Evolutionary conservation across 2,113 vertebrate species (phyloP).

Genomic region (Etheostoma spectabile): DNA sequence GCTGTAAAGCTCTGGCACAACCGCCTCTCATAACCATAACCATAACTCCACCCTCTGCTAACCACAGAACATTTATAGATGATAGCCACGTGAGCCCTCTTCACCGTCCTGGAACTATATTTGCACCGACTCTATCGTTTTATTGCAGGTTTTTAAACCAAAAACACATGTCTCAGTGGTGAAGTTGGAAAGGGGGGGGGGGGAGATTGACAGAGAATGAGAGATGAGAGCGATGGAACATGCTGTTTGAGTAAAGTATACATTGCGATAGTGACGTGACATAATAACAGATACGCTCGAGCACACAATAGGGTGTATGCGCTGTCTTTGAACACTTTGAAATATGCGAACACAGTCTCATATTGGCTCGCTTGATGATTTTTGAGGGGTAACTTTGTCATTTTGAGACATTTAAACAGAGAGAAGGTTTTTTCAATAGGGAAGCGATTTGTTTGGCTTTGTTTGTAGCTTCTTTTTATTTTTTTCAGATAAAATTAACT

Average conservation of each 20-base stretch:
- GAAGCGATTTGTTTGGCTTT: not conserved
- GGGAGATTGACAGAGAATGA: not conserved
- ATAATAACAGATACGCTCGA: not conserved
- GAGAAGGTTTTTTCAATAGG: not conserved
- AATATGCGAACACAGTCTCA: not conserved
- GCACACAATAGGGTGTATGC: not conserved
- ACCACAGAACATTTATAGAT: constrained; percentile 43
- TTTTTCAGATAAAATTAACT: not conserved
- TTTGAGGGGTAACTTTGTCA: not conserved
- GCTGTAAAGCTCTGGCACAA: constrained; percentile 17
- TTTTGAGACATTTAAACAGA: not conserved
- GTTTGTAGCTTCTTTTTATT: not conserved
- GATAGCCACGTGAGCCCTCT: constrained; percentile 29
- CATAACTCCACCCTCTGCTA: constrained; percentile 54
- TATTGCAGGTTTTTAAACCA: constrained; percentile 55
- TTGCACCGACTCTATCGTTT: constrained; percentile 20
- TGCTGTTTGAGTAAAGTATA: constrained; percentile 3
- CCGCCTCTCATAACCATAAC: constrained; percentile 11
- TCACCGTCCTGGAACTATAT: constrained; percentile 41
- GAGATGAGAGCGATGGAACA: not conserved
- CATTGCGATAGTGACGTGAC: not conserved
- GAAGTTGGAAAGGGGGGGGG: not conserved
- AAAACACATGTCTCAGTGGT: constrained; percentile 60
- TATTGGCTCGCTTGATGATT: not conserved
- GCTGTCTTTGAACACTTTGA: not conserved